Evolutionary conservation across 2,797 vertebrate species (phyloP).

Genomic region (Xiphophorus birchmanni): DNA sequence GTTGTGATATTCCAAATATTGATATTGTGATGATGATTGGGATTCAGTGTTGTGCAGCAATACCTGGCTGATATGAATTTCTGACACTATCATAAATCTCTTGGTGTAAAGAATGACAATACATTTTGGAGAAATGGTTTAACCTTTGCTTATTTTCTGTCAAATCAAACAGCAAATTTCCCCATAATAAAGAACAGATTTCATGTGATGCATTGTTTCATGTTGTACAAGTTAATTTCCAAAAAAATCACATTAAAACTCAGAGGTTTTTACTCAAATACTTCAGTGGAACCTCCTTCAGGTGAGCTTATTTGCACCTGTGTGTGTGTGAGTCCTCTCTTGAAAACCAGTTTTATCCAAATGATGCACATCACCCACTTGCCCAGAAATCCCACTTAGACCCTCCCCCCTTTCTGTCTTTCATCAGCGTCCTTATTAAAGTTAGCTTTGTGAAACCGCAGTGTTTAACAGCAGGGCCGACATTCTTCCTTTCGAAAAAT

Average conservation of each 20-base stretch:
- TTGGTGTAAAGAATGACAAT: not conserved
- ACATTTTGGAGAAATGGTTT: not conserved
- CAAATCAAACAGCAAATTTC: not conserved
- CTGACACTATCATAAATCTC: not conserved
- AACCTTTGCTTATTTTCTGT: not conserved
- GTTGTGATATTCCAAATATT: not conserved
- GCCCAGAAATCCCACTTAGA: slow-evolving; percentile 28
- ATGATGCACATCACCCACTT: slow-evolving; percentile 2
- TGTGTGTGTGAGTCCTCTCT: slow-evolving; percentile 1
- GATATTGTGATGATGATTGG: not conserved
- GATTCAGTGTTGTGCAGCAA: no score
- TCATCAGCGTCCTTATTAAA: slow-evolving; percentile 78
- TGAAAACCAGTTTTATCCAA: slow-evolving; percentile 6
- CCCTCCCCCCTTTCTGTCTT: slow-evolving; percentile 45
- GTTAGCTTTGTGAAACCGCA: slow-evolving; percentile 74
- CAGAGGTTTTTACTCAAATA: not conserved
- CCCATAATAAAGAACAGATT: not conserved
- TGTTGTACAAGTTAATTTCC: not conserved
- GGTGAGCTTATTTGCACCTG: slow-evolving; percentile 18
- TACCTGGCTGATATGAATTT: not conserved
- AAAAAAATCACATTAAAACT: not conserved
- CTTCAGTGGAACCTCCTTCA: slow-evolving; percentile 13
- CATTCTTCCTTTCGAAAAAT: slow-evolving; percentile 69
- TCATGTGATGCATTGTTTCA: not conserved
- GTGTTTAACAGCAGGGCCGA: slow-evolving; percentile 51